These are phyloP conservation scores for Oplegnathus fasciatus DNA, from an alignment of 2,113 vertebrate species.

Conservation along the genomic window DNA sequence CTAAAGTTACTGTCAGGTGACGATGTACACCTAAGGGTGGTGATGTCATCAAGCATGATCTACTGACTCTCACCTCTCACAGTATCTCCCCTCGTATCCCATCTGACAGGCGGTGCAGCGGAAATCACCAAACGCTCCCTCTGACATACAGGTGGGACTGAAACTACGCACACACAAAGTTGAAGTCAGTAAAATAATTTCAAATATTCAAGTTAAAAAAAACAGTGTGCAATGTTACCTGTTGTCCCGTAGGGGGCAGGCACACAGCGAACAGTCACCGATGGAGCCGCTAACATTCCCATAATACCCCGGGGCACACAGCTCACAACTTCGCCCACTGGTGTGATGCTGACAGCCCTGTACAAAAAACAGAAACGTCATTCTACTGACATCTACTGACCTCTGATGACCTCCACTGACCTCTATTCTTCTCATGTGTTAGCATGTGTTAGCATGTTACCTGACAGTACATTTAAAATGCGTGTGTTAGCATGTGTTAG, in stretches of 20 bases:
- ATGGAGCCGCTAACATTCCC: constrained; percentile 88
- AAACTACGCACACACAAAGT: constrained; percentile 84
- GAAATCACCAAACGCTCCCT: constrained; percentile 84
- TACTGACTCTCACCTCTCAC: constrained; percentile 87
- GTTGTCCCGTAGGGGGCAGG: constrained; percentile 88
- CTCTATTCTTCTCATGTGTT: too few species aligned
- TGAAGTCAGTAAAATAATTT: not conserved
- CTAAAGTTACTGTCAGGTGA: not conserved
- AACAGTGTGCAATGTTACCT: constrained; percentile 78
- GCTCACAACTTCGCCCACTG: constrained; percentile 86
- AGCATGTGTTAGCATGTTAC: too few species aligned
- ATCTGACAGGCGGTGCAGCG: constrained; percentile 88
- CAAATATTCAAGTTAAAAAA: not conserved
- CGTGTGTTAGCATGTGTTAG: not conserved
- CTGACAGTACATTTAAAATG: too few species aligned
- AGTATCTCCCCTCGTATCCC: constrained; percentile 93
- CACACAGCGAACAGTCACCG: constrained; percentile 90
- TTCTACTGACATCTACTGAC: not conserved
- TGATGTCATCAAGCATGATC: not conserved
- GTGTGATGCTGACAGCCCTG: constrained; percentile 93
- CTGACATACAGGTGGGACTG: constrained; percentile 90
- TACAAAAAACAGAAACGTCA: not conserved
- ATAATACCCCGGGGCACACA: constrained; percentile 90
- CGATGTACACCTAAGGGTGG: not conserved
- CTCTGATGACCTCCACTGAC: too few species aligned